phyloP scores from a whole-genome alignment of 2,113 vertebrate species.

The Hypanus sabinus region DNA sequence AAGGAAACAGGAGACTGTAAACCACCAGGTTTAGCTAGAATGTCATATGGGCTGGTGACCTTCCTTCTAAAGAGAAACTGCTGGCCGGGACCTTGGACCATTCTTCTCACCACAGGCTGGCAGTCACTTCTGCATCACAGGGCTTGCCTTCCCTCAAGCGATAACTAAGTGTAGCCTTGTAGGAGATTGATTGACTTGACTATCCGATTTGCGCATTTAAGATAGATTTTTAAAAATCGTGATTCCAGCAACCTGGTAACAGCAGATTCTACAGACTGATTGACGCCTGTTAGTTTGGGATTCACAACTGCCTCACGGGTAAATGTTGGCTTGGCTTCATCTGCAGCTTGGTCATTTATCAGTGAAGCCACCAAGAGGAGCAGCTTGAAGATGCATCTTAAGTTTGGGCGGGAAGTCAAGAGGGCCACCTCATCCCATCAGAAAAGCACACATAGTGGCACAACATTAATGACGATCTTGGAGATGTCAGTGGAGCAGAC shows the following conservation, averaged over 20 bases:
- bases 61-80: not conserved
- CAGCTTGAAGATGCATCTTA: not conserved
- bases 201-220: slow-evolving; percentile 21
- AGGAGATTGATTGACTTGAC: not conserved
- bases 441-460: not conserved
- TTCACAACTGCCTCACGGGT: not conserved
- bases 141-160: not conserved
- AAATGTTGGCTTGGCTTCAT: not conserved
- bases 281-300: not conserved
- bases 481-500: not conserved
- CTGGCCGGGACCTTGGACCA: not conserved
- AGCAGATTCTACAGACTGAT: not conserved
- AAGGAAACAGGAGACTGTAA: slow-evolving; percentile 11
- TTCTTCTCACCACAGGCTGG: not conserved
- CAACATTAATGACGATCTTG: not conserved
- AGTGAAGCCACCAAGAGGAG: not conserved
- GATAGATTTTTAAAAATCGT: slow-evolving; percentile 20
- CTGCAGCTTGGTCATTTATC: not conserved
- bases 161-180: not conserved
- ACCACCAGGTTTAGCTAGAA: not conserved
- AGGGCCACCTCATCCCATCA: not conserved
- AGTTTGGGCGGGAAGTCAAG: no score
- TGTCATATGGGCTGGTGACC: not conserved
- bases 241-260: slow-evolving; percentile 1
- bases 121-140: not conserved